These are phyloP conservation scores for Ctenodactylus gundi DNA, from an alignment of 2,113 vertebrate species.

Conservation along the genomic window DNA sequence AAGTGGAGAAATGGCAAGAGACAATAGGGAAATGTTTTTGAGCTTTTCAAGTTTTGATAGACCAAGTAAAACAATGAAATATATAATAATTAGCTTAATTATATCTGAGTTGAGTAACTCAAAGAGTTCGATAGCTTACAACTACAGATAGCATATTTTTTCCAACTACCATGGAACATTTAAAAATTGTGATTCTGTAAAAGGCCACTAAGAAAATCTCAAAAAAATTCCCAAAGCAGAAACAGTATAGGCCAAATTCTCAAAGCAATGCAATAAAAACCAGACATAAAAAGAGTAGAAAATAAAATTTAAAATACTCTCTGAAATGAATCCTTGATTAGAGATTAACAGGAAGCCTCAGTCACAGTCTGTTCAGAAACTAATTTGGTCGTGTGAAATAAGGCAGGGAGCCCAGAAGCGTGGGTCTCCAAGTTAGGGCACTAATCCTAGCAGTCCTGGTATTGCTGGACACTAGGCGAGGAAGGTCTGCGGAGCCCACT, in stretches of 20 bases:
- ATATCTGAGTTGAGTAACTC: slow-evolving; percentile 16
- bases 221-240: slow-evolving; percentile 16
- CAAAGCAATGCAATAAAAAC: slow-evolving; percentile 48
- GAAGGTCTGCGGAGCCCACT: neutral
- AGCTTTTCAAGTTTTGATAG: neutral
- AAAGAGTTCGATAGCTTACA: slow-evolving; percentile 35
- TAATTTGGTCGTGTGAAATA: slow-evolving; percentile 33
- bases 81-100: neutral
- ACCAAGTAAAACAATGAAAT: neutral
- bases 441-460: neutral
- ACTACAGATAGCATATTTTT: slow-evolving; percentile 22
- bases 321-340: slow-evolving; percentile 9
- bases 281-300: slow-evolving; percentile 38
- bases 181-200: slow-evolving; percentile 47
- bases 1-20: neutral
- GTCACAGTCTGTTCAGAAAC: slow-evolving; percentile 32
- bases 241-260: neutral
- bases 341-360: neutral
- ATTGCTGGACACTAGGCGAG: neutral
- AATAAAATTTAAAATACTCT: slow-evolving; percentile 51
- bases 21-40: neutral
- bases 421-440: neutral
- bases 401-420: slow-evolving; percentile 13
- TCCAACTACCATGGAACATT: neutral
- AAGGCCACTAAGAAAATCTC: slow-evolving; percentile 26